phyloP scores from a whole-genome alignment of 2,888 invertebrate species.

The Ctena decussata region DNA sequence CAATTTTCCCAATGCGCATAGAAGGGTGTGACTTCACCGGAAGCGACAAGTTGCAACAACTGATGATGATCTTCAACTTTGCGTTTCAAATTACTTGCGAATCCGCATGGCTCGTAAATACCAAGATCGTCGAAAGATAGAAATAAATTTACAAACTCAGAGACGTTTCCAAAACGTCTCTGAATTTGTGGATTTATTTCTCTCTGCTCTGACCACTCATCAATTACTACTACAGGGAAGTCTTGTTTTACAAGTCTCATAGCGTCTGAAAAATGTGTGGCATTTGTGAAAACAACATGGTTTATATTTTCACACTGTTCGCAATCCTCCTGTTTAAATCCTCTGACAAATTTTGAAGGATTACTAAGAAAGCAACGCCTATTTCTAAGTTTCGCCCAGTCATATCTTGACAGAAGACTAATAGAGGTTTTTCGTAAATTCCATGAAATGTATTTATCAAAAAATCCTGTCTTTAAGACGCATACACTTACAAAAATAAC shows the following conservation, averaged over 20 bases:
- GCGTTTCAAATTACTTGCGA: conserved; percentile 32
- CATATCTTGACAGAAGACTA: neutral
- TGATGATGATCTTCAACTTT: conserved; percentile 26
- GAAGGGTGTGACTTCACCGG: conserved; percentile 1
- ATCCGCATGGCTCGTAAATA: conserved; percentile 42
- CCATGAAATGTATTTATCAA: neutral
- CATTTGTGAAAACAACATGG: neutral
- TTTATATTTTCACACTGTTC: conserved; percentile 30
- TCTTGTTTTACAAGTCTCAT: conserved; percentile 15
- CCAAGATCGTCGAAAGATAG: conserved; percentile 11
- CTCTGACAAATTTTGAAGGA: neutral
- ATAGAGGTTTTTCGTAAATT: neutral
- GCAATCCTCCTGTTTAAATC: conserved; percentile 19
- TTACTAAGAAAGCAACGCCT: neutral
- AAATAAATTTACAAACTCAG: conserved; percentile 20
- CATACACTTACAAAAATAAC: neutral
- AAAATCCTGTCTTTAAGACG: neutral
- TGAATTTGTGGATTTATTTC: neutral
- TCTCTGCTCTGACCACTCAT: neutral
- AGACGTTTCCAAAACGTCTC: neutral
- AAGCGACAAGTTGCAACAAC: conserved; percentile 11
- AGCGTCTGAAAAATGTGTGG: neutral
- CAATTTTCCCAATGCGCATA: conserved; percentile 54
- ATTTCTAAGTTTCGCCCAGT: neutral
- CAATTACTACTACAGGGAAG: conserved; percentile 10